Conservation (phyloP, 2,888 invertebrate species). For the Clivina fossor region DNA sequence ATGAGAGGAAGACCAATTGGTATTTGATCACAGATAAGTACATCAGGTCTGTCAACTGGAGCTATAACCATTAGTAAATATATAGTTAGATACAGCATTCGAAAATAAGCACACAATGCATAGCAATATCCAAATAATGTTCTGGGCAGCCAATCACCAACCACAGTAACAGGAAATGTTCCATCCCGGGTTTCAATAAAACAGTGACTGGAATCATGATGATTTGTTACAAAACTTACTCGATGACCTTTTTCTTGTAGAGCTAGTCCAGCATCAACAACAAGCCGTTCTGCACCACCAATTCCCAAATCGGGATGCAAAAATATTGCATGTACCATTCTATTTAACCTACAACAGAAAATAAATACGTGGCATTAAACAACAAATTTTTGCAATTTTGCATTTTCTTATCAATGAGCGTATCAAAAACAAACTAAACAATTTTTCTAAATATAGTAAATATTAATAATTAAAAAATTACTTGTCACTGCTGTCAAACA, state of each 20-base stretch:
- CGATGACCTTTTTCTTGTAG: conserved; percentile 72
- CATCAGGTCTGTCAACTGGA: conserved; percentile 66
- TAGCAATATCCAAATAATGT: conserved; percentile 84
- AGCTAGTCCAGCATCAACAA: conserved; percentile 94
- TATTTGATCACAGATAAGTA: conserved; percentile 92
- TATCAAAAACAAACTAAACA: too few relatives aligned
- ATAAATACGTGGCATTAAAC: conserved; percentile 21
- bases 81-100: conserved; percentile 89
- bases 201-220: conserved; percentile 90
- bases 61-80: conserved; percentile 75
- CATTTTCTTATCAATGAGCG: too few relatives aligned
- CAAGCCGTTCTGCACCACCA: conserved; percentile 96
- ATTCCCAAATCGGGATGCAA: conserved; percentile 98
- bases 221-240: conserved; percentile 89
- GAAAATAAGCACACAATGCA: conserved; percentile 90
- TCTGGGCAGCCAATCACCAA: conserved; percentile 93
- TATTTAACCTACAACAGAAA: conserved; percentile 9
- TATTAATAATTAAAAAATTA: too few relatives aligned
- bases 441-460: too few relatives aligned
- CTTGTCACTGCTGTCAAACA: too few relatives aligned
- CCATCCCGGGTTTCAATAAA: conserved; percentile 91
- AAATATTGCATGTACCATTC: conserved; percentile 55
- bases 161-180: conserved; percentile 73
- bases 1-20: conserved; percentile 90
- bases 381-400: neutral